Conservation (phyloP, 2,113 vertebrate genomes). For the Fulmarus glacialis region DNA sequence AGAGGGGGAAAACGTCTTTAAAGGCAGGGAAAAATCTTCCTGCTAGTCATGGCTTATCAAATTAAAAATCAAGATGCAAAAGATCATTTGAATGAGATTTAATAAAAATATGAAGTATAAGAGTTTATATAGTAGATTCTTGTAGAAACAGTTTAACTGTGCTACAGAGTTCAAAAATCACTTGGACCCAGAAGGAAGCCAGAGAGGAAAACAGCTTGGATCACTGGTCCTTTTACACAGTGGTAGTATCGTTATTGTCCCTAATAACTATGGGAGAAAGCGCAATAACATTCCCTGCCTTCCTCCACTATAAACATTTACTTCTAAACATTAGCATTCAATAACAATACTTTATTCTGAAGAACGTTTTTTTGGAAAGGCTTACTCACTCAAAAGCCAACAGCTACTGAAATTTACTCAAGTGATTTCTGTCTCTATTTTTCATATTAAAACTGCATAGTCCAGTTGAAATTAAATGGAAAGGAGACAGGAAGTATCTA, state of each 20-base stretch:
- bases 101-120: not conserved
- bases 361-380: rapidly evolving
- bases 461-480: not conserved
- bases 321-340: not conserved
- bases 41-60: not conserved
- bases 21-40: not conserved
- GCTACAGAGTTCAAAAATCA: not conserved
- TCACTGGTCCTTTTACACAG: not conserved
- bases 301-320: not conserved
- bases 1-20: not conserved
- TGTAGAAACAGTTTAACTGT: not conserved
- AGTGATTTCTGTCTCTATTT: not conserved
- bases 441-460: not conserved
- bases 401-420: not conserved
- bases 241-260: not conserved
- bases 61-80: not conserved
- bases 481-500: not conserved
- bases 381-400: not conserved
- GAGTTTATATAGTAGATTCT: not conserved
- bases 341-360: not conserved
- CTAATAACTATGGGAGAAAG: not conserved
- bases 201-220: not conserved
- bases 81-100: not conserved
- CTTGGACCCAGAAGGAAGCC: not conserved
- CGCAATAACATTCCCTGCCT: not conserved